Percentiles rank a stretch among this genome's conserved stretches.
Conservation (phyloP, 1,140 invertebrate species). For the Drosophila simulans region DNA sequence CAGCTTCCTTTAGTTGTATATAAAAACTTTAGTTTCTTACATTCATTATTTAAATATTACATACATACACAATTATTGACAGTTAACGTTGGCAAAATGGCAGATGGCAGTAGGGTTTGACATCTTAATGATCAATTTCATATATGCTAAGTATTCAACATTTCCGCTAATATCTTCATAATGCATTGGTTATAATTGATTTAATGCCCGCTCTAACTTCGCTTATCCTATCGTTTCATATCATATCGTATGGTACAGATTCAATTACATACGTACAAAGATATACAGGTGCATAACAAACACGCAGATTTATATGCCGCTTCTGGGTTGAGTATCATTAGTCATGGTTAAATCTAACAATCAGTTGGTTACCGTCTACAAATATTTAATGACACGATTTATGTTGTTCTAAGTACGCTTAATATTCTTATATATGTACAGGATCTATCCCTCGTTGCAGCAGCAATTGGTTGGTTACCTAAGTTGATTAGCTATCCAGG, state of each 20-base stretch:
- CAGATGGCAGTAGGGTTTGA: conserved; percentile 55
- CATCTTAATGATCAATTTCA: conserved; percentile 43
- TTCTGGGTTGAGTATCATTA: conserved; percentile 11
- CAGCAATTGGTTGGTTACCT: conserved; percentile 13
- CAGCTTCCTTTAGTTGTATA: conserved; percentile 33
- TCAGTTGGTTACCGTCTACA: conserved; percentile 31
- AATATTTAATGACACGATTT: conserved; percentile 26
- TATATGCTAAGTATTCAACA: conserved; percentile 40
- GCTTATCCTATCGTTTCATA: conserved; percentile 10
- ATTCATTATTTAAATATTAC: conserved; percentile 46
- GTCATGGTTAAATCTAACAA: conserved; percentile 27
- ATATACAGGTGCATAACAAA: conserved; percentile 60
- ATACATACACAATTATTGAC: conserved; percentile 66
- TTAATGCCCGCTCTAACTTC: conserved; percentile 25
- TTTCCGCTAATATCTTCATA: conserved; percentile 30
- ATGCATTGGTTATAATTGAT: conserved; percentile 41
- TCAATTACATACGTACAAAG: conserved; percentile 67
- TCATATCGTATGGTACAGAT: conserved; percentile 43
- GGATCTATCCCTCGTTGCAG: conserved; percentile 8
- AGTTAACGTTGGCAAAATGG: conserved; percentile 71
- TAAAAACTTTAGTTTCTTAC: conserved; percentile 22
- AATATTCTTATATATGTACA: conserved; percentile 24
- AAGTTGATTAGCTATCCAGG: conserved; percentile 10
- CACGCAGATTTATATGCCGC: conserved; percentile 58
- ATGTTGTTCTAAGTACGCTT: conserved; percentile 5